Evolutionary conservation across 2,888 invertebrate genomes (phyloP).

Genomic region (Osmoderma eremita): DNA sequence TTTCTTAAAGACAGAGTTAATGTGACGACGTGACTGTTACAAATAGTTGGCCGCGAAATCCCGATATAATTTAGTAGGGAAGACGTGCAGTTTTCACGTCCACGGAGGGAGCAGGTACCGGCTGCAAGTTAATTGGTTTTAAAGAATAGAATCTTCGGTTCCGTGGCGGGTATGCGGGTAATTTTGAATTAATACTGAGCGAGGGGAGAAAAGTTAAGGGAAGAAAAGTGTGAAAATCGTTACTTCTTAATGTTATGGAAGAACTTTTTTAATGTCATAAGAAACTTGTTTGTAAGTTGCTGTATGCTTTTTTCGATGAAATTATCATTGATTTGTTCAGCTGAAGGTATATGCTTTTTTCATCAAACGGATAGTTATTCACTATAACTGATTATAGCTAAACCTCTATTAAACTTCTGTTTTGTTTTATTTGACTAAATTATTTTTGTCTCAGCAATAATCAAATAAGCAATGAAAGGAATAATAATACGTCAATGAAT

Average conservation of each 20-base stretch:
- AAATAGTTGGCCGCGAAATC: constrained; percentile 38
- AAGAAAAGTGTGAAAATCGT: constrained; percentile 44
- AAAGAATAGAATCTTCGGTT: constrained; percentile 20
- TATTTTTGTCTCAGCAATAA: too few species aligned
- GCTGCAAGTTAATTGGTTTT: constrained; percentile 47
- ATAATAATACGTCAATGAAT: too few species aligned
- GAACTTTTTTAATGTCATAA: not conserved
- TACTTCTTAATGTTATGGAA: constrained; percentile 36
- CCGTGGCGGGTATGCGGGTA: constrained; percentile 38
- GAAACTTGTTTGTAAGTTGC: not conserved
- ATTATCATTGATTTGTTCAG: too few species aligned
- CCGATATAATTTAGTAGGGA: constrained; percentile 21
- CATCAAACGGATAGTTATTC: too few species aligned
- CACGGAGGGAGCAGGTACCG: constrained; percentile 10
- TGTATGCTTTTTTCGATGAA: too few species aligned
- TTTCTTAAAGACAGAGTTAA: constrained; percentile 26
- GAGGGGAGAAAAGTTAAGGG: constrained; percentile 32
- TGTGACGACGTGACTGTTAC: constrained; percentile 28
- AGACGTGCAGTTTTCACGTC: not conserved
- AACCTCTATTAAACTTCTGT: too few species aligned
- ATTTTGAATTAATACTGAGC: constrained; percentile 46
- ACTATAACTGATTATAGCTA: too few species aligned
- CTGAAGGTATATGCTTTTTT: too few species aligned
- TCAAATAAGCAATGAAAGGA: too few species aligned
- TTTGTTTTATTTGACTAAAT: too few species aligned